Evolutionary conservation across 1,140 invertebrate genomes (phyloP).

Genomic region (Anadara kagoshimensis): DNA sequence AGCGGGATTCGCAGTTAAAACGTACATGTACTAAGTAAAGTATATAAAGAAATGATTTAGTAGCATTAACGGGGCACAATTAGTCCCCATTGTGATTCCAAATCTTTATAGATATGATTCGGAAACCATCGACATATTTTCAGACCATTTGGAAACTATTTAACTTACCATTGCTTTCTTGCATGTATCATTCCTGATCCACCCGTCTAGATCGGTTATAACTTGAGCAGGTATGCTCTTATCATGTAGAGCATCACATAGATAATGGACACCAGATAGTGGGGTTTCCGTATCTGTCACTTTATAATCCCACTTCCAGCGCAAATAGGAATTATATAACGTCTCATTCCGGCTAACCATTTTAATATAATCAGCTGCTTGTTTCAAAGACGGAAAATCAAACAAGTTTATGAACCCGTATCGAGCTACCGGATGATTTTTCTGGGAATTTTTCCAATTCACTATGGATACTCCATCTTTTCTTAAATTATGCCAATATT

Average conservation of each 20-base stretch:
- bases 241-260: slow-evolving; percentile 54
- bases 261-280: slow-evolving; percentile 31
- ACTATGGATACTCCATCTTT: slow-evolving; percentile 62
- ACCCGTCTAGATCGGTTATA: slow-evolving; percentile 50
- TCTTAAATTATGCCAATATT: slow-evolving; percentile 64
- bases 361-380: slow-evolving; percentile 88
- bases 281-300: slow-evolving; percentile 12
- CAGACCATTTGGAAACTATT: not conserved
- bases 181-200: slow-evolving; percentile 53
- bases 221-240: slow-evolving; percentile 41
- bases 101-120: too few relatives aligned
- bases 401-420: slow-evolving; percentile 95
- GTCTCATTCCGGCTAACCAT: slow-evolving; percentile 67
- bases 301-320: slow-evolving; percentile 54
- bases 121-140: too few relatives aligned
- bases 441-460: slow-evolving; percentile 59
- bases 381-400: slow-evolving; percentile 89
- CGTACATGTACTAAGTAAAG: too few relatives aligned
- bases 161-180: slow-evolving; percentile 24
- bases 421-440: slow-evolving; percentile 72
- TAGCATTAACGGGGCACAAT: too few relatives aligned
- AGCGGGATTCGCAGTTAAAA: too few relatives aligned
- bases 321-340: slow-evolving; percentile 69
- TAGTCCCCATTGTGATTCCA: too few relatives aligned
- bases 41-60: too few relatives aligned